phyloP scores from a whole-genome alignment of 2,797 vertebrate genomes.

The Squalus acanthias region DNA sequence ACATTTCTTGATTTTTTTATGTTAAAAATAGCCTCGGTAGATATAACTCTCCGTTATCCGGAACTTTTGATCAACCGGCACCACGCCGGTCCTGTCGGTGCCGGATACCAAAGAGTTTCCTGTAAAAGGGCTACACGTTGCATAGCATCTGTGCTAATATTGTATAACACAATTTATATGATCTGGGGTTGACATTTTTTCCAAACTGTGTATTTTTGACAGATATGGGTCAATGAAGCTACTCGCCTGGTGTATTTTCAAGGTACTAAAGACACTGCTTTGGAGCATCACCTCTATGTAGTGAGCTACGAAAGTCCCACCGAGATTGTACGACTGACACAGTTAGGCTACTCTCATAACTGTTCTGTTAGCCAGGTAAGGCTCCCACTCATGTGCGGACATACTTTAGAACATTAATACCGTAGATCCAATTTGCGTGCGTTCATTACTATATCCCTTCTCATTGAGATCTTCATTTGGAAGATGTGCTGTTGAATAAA shows the following conservation, averaged over 20 bases:
- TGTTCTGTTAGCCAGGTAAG: conserved; percentile 66
- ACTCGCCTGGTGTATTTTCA: conserved; percentile 68
- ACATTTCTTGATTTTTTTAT: no score
- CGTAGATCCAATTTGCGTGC: neutral
- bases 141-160: neutral
- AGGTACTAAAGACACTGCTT: conserved; percentile 67
- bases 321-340: conserved; percentile 61
- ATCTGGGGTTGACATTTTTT: neutral
- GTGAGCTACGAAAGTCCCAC: conserved; percentile 61
- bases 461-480: neutral
- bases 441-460: neutral
- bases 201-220: conserved; percentile 41
- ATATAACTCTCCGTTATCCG: no score
- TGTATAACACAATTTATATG: neutral
- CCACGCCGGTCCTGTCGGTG: no score
- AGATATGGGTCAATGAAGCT: conserved; percentile 70
- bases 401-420: neutral
- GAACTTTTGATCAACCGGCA: no score
- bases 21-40: no score
- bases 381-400: no score
- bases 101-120: no score
- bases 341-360: conserved; percentile 63
- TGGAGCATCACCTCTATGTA: conserved; percentile 68
- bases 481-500: neutral
- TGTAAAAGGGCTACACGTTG: neutral